Base-by-base conservation (phyloP, 2,888 invertebrate genomes). In the Aricia artaxerxes region DNA sequence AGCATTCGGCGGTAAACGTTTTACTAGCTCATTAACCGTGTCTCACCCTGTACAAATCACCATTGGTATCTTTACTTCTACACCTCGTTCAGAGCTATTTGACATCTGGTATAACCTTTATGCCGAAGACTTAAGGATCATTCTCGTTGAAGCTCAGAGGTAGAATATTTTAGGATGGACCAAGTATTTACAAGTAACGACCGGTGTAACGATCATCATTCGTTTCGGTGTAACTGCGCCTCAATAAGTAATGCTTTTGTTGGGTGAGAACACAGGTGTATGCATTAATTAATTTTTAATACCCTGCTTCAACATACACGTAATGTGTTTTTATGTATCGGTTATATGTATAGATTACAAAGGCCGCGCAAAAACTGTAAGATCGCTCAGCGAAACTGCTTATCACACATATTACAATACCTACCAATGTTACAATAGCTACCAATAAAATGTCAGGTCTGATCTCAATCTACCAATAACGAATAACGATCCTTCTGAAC, bases 1-100 rank as follows among this genome's bases (percentile, higher is more conserved):
- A 84, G 80, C 72, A 79, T 64, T 86, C 82, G 80, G 84, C 83
- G 84, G 84, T 85, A 84, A 88, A 87, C 87, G 86, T 88, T 85
- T 88, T 86, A 87, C 84, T 82, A 86, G 84, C 86, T 90, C 91
- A 89, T 91, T 91, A 89, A 87, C 85, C 86, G 87, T 88, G 88
- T 90, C 88, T 86, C 87, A 86, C 84, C 85, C 87, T 87, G 86
- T 88, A 89, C 87, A 88, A 89, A 89, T 88, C 86, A 85, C 85
- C 83, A 85, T 82, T 86, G 87, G 85, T 83, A 82, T 85, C 84
- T 84, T 86, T 86, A 84, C 84, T 83, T 82, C 84, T 84, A 3
- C 16, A 16, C 57, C 57, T 57, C 57, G 57, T 57, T 13, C 57
- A 57, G 5, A 16, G 16, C 16, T 57, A 57, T 57, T 16, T 13